These are phyloP conservation scores for Dicentrarchus labrax DNA, from an alignment of 2,113 vertebrate species.

Conservation along the genomic window DNA sequence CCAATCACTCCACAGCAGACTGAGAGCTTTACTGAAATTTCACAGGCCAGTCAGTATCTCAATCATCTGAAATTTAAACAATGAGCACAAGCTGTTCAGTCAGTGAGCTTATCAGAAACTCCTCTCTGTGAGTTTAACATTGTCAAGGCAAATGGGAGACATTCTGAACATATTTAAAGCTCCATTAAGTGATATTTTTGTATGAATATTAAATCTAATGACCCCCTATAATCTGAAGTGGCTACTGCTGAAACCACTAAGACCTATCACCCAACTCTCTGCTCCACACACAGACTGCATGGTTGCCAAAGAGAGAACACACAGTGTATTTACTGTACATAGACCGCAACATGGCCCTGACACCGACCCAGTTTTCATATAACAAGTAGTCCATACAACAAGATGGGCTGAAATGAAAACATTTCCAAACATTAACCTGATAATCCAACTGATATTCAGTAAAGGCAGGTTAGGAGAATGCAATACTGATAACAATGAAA, in stretches of 20 bases:
- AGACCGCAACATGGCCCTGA: not conserved
- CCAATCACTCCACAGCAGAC: conserved; percentile 29
- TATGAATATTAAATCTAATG: not conserved
- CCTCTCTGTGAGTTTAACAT: conserved; percentile 3
- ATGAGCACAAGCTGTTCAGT: conserved; percentile 13
- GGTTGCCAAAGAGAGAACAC: not conserved
- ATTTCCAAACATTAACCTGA: no score
- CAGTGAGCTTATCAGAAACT: conserved; percentile 4
- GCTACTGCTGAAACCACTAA: not conserved
- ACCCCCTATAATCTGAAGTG: not conserved
- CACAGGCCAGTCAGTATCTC: not conserved
- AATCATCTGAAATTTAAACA: conserved; percentile 51
- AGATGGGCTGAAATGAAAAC: not conserved
- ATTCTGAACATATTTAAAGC: conserved; percentile 1
- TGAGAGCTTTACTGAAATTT: conserved; percentile 41
- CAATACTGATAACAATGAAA: not conserved
- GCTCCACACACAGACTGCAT: not conserved
- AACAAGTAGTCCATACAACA: not conserved
- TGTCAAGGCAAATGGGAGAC: conserved; percentile 10
- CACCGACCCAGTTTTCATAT: not conserved
- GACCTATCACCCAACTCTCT: not conserved
- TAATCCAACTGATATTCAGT: not conserved
- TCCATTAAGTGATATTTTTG: not conserved
- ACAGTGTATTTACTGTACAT: not conserved
- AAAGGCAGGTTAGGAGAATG: not conserved